Evolutionary conservation across 2,797 vertebrate genomes (phyloP).

Genomic region (Danionella dracula): DNA sequence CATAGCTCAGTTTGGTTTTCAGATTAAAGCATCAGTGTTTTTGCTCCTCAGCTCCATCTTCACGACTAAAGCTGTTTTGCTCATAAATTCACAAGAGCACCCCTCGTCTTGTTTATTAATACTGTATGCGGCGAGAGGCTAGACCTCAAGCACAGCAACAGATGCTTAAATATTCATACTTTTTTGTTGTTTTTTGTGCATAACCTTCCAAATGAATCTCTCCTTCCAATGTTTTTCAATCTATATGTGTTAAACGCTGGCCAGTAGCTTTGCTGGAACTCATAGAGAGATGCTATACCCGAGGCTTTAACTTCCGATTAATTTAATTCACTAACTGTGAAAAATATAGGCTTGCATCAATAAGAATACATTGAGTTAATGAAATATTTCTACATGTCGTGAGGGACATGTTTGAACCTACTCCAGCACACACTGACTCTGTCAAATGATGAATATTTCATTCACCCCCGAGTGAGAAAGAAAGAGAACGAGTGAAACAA

Average conservation of each 20-base stretch:
- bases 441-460: slow-evolving; percentile 35
- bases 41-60: not conserved
- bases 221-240: not conserved
- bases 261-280: no score
- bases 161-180: slow-evolving; percentile 54
- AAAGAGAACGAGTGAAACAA: not conserved
- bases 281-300: not conserved
- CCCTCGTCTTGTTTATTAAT: slow-evolving; percentile 41
- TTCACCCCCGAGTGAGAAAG: slow-evolving; percentile 15
- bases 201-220: not conserved
- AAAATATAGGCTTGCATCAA: no score
- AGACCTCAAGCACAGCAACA: slow-evolving; percentile 16
- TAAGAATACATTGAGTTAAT: not conserved
- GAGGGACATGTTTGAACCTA: not conserved
- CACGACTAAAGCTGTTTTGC: slow-evolving; percentile 1
- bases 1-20: no score
- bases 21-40: not conserved
- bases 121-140: slow-evolving; percentile 37
- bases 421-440: slow-evolving; percentile 10
- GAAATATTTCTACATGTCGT: not conserved
- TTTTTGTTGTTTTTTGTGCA: not conserved
- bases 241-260: no score
- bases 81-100: not conserved
- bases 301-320: not conserved
- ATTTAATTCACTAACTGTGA: not conserved